phyloP scores from a whole-genome alignment of 2,797 vertebrate species.

The Cossypha dichroa region DNA sequence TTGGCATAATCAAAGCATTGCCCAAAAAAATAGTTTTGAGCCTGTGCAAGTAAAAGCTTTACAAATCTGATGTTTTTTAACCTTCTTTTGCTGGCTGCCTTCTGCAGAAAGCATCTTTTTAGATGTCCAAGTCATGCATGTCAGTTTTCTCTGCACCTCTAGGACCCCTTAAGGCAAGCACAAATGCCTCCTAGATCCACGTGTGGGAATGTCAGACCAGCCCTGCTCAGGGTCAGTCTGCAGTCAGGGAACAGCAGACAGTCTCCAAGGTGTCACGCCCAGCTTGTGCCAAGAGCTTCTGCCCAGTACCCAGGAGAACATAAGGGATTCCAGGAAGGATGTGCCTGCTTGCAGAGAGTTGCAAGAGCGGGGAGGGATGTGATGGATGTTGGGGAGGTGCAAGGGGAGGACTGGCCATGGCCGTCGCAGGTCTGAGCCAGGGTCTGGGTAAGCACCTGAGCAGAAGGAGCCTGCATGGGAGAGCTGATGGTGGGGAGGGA shows the following conservation, averaged over 20 bases:
- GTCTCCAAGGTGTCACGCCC: not conserved
- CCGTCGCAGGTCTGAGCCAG: rapidly evolving
- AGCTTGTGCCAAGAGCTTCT: not conserved
- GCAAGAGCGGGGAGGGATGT: not conserved
- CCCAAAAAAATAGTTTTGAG: not conserved
- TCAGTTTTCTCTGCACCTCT: not conserved
- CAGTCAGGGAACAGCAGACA: rapidly evolving
- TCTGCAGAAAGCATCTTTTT: not conserved
- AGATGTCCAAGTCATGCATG: rapidly evolving
- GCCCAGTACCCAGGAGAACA: rapidly evolving
- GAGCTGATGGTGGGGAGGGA: not conserved
- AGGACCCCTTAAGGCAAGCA: not conserved
- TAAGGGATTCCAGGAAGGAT: not conserved
- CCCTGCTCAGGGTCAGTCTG: not conserved
- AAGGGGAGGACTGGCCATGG: not conserved
- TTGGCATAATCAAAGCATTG: not conserved
- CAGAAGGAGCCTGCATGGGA: not conserved
- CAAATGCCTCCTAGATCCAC: not conserved
- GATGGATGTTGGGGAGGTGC: not conserved
- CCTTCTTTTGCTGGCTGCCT: not conserved
- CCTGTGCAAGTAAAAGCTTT: not conserved
- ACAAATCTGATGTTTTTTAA: not conserved
- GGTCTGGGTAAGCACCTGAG: not conserved
- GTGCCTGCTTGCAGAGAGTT: not conserved
- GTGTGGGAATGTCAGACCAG: not conserved